Conservation (phyloP, 2,797 vertebrate species). For the Leucoraja ocellata region DNA sequence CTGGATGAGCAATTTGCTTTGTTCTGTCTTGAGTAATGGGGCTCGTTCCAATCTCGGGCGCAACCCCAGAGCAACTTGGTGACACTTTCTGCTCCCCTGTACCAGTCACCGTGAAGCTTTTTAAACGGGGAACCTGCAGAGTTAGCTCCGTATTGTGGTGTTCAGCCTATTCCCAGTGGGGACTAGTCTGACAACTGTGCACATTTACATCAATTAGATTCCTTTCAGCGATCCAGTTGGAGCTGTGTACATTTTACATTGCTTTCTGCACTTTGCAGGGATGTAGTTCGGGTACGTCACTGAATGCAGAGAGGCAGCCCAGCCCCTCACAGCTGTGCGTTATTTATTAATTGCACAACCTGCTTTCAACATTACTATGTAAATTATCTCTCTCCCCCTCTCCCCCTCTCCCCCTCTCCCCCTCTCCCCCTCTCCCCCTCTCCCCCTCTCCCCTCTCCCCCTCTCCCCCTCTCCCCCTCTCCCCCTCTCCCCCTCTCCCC, state of each 20-base stretch:
- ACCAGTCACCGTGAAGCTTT: not conserved
- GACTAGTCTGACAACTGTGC: constrained; percentile 15
- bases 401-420: too few species aligned
- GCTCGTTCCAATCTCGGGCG: not conserved
- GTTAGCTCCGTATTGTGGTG: not conserved
- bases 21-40: not conserved
- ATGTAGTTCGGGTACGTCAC: not conserved
- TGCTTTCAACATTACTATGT: not conserved
- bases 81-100: not conserved
- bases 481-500: not conserved
- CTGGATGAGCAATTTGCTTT: not conserved
- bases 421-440: too few species aligned
- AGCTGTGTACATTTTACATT: not conserved
- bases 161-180: constrained; percentile 14
- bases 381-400: too few species aligned
- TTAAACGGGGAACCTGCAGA: not conserved
- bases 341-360: not conserved
- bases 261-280: not conserved
- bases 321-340: not conserved
- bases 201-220: constrained; percentile 8
- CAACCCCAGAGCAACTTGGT: not conserved
- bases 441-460: too few species aligned
- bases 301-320: not conserved
- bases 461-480: too few species aligned
- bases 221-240: not conserved